A percentile compares a stretch with the other conserved stretches of the same genome.
Evolutionary conservation across 2,888 invertebrate genomes (phyloP).

Genomic region (Matsumyia berberina): DNA sequence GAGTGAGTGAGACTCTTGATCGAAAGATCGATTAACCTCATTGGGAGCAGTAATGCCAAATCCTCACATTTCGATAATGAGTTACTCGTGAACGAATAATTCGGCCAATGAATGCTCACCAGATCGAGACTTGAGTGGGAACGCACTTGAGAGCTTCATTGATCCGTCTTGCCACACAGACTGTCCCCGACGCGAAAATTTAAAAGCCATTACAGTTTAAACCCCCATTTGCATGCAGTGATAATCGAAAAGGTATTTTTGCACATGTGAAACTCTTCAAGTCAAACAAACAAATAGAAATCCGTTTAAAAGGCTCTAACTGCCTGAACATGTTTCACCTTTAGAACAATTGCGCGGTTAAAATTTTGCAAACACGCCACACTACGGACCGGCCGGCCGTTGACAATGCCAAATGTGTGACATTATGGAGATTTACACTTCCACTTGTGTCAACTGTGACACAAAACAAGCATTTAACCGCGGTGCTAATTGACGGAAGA

Average conservation of each 20-base stretch:
- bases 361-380: constrained; percentile 42
- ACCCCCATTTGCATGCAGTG: constrained; percentile 23
- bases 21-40: no score
- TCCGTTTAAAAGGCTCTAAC: constrained; percentile 59
- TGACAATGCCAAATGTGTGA: constrained; percentile 74
- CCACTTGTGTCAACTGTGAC: constrained; percentile 56
- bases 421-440: constrained; percentile 75
- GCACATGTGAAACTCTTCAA: constrained; percentile 31
- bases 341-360: constrained; percentile 62
- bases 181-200: constrained; percentile 17
- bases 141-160: no score
- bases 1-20: no score
- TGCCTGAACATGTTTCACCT: constrained; percentile 48
- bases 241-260: constrained; percentile 56
- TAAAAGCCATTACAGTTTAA: constrained; percentile 24
- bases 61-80: no score
- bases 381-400: constrained; percentile 32
- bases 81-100: no score
- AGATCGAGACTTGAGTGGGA: no score
- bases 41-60: no score
- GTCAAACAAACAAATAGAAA: constrained; percentile 64
- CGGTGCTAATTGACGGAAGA: constrained; percentile 53
- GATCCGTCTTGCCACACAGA: not conserved
- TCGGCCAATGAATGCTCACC: no score
- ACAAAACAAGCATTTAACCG: constrained; percentile 67